These are phyloP conservation scores for Grantiella picta DNA, from an alignment of 2,113 vertebrate genomes.

Conservation along the genomic window DNA sequence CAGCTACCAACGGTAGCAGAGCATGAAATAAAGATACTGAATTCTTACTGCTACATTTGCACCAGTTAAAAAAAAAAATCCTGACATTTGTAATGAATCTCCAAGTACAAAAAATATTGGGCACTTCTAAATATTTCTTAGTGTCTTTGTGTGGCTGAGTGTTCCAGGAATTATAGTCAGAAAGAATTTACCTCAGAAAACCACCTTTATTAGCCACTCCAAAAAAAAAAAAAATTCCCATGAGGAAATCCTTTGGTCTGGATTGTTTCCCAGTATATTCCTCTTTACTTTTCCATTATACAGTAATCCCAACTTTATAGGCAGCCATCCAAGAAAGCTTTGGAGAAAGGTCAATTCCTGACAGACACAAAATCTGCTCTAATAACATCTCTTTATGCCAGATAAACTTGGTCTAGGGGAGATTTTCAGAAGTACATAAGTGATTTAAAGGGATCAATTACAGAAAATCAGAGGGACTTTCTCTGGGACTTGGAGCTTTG, in stretches of 20 bases:
- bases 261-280: conserved; percentile 30
- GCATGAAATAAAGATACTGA: not conserved
- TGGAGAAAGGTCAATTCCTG: conserved; percentile 53
- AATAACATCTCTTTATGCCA: conserved; percentile 27
- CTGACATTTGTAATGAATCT: not conserved
- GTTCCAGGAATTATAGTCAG: not conserved
- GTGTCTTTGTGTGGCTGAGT: not conserved
- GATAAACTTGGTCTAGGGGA: not conserved
- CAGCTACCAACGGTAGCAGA: fast-evolving
- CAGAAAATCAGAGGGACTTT: not conserved
- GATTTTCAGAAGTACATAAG: conserved; percentile 40
- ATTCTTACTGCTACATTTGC: not conserved
- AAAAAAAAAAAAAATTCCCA: not conserved
- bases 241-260: conserved; percentile 47
- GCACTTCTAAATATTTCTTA: not conserved
- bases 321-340: conserved; percentile 42
- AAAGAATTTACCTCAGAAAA: conserved; percentile 10
- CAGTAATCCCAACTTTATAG: conserved; percentile 41
- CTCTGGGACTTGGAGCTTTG: not conserved
- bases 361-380: conserved; percentile 20
- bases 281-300: conserved; percentile 57
- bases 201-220: conserved; percentile 25
- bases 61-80: not conserved
- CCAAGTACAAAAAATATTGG: not conserved
- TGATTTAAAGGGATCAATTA: conserved; percentile 33